Base-by-base conservation (phyloP, 37 sponge, comb jelly and placozoan species). In the Amphimedon queenslandica region DNA sequence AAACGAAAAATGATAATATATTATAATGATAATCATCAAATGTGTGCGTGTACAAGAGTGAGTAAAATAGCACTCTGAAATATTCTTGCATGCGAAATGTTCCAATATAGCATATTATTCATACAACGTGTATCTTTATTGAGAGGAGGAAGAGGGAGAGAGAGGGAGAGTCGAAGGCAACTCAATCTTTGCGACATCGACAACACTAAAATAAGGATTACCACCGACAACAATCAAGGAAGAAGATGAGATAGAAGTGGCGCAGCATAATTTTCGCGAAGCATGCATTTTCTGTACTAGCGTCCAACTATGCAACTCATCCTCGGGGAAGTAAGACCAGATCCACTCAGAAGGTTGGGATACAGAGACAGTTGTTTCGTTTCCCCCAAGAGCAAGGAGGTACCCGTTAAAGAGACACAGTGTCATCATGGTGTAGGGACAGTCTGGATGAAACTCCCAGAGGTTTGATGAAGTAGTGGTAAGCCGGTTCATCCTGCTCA, bases 341-440 rank as follows among this genome's bases (percentile, higher is more conserved):
- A 82, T 66, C 70, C 69, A 74, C 35, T 74, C 75, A 0, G 82
- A 67, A n/a, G 82, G 70, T 1, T 75, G 69, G 0, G 69, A 31
- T 1, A 58, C 69, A 24, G 69, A 33, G 6, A 42, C 55, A 20
- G 82, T 82, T 25, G 42, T 47, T 51, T 82, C 75, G 32, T 67
- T 67, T 10, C 82, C 82, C 5, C 82, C 82, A 66, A 82, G 55
- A n/a, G 75, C 82, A 35, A 82, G 61, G 24, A 82, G 58, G 37
- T 82, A 73, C 42, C 72, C 66, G 11, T 36, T 58, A 30, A 27
- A 60, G 61, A 67, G 67, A 0, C 47, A 13, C 3, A 58, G 66
- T 2, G 75, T 40, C 82, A 82, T 82, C 37, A 66, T 57, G 1
- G 70, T 68, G 60, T 74, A 82, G 36, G 82, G 82, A 39, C 69